A percentile compares a stretch with the other conserved stretches of the same genome.
phyloP scores from a whole-genome alignment of 2,113 vertebrate genomes.

The Crotalus helleri region DNA sequence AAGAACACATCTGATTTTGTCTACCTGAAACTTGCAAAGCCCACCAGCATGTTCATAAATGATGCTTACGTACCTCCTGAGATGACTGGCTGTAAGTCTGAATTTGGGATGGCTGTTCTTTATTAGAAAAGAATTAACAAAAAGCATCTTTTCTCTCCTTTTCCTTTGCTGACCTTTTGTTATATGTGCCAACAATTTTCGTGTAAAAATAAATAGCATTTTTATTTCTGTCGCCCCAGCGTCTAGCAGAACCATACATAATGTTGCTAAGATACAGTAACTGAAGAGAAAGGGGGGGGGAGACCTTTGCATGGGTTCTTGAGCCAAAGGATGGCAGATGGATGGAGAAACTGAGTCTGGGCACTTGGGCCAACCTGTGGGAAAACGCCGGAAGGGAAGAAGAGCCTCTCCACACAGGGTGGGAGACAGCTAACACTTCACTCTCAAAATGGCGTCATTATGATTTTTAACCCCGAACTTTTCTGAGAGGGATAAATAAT shows the following conservation, averaged over 20 bases:
- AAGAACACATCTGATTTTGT: constrained; percentile 98
- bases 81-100: constrained; percentile 90
- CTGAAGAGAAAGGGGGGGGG: neutral
- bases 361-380: neutral
- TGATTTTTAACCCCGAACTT: neutral
- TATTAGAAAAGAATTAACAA: neutral
- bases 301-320: neutral
- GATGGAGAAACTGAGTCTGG: neutral
- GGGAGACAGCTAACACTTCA: neutral
- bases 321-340: neutral
- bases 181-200: neutral
- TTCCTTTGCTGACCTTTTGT: neutral
- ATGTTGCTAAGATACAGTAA: neutral
- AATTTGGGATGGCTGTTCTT: neutral
- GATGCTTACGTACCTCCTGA: constrained; percentile 89
- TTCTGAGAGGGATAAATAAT: neutral
- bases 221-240: neutral
- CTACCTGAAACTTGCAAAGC: constrained; percentile 95
- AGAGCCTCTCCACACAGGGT: too few species aligned
- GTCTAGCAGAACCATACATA: too few species aligned
- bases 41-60: constrained; percentile 93
- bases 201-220: neutral
- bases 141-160: neutral
- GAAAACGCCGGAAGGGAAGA: neutral
- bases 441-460: neutral